Evolutionary conservation across 2,113 vertebrate genomes (phyloP).

Genomic region (Pao palembangensis): DNA sequence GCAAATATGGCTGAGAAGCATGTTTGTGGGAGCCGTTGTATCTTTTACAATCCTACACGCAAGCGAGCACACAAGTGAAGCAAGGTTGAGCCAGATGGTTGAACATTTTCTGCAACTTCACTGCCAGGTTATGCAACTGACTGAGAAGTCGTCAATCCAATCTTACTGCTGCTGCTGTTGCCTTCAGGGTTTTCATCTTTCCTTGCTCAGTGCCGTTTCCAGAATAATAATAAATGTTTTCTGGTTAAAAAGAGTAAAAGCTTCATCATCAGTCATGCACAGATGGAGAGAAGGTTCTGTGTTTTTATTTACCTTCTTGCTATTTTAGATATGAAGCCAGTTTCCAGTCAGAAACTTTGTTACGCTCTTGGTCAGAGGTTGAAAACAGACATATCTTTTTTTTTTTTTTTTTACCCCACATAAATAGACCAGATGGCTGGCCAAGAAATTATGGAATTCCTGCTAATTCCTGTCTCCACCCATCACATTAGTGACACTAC

Average conservation of each 20-base stretch:
- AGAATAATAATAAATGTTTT: too few species aligned
- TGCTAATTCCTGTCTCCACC: not conserved
- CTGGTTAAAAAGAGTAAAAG: too few species aligned
- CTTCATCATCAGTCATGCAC: not conserved
- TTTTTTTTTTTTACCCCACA: not conserved
- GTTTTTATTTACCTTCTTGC: conserved; percentile 13
- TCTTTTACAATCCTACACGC: not conserved
- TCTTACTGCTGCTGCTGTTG: not conserved
- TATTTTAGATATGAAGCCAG: conserved; percentile 37
- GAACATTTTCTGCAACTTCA: conserved; percentile 27
- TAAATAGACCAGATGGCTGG: conserved; percentile 20
- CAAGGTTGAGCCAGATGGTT: conserved; percentile 16
- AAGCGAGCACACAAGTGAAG: not conserved
- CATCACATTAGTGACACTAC: not conserved
- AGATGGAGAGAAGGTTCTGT: conserved; percentile 50
- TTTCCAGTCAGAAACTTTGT: conserved; percentile 1
- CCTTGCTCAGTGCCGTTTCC: not conserved
- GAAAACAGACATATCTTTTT: conserved; percentile 14
- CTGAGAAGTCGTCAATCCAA: conserved; percentile 13
- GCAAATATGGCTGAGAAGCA: not conserved
- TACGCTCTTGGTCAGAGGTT: conserved; percentile 9
- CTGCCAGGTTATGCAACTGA: conserved; percentile 23
- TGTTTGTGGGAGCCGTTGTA: not conserved
- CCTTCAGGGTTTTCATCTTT: conserved; percentile 9
- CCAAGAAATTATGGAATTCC: conserved; percentile 4